Base-by-base conservation (phyloP, 1,140 invertebrate species). In the Limonius californicus region DNA sequence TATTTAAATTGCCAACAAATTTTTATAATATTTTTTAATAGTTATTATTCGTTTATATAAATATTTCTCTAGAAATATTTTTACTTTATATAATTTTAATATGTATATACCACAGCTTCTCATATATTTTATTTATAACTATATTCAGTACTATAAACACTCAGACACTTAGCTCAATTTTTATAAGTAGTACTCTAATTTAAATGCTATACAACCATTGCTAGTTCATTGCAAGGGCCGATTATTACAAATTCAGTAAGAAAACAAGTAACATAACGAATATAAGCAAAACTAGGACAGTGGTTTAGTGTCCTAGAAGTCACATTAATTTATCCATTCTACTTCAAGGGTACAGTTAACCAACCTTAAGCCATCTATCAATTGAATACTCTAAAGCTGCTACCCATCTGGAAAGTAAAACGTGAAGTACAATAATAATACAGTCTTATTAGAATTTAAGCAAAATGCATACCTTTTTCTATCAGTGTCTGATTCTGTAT, bases 311-410 rank as follows among this genome's bases (percentile, higher is more conserved):
- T 27, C 23, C 23, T 27, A 27, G 23, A 27, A 9, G 23, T 27
- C 23, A 27, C 23, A 27, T 27, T 27, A 4, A 27, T 27, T n/a
- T 27, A 27, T 27, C 23, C 23, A 27, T 27, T 27, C 23, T 27
- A 27, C 23, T 27, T 27, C 9, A 9, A 27, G 23, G 23, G 23
- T 27, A 27, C 23, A 27, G 23, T 14, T 39, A 39, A 39, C 35
- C 35, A 39, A 94, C 88, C 81, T 94, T 94, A 75, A 97, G 91
- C 95, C 95, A 98, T 70, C 93, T 84, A 79, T 96, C 93, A 75
- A 98, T 96, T 45, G 94, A 96, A 75, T 95, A 96, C 77, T 95
- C 93, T 69, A 97, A 77, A 53, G 94, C 92, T 59, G 92, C 91
- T 70, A 97, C 84, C 95, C 95, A 98, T 74, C 94, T 97, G 78